These are phyloP conservation scores for Petrocephalus sullivani DNA, from an alignment of 2,797 vertebrate species.

Conservation along the genomic window DNA sequence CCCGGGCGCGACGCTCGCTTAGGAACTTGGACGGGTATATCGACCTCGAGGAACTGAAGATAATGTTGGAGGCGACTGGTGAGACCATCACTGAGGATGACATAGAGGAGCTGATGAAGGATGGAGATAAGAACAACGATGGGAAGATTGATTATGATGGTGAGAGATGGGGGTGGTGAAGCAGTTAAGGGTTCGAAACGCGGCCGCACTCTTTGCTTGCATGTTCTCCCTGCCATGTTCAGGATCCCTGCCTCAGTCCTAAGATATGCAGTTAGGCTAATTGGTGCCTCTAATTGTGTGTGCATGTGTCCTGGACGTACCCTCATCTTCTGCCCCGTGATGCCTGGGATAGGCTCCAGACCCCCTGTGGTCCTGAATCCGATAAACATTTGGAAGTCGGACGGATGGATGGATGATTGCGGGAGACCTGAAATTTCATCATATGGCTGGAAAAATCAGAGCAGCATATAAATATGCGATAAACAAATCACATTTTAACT, in stretches of 20 bases:
- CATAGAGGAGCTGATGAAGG: slow-evolving; percentile 73
- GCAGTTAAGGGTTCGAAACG: background rate
- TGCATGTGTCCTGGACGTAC: background rate
- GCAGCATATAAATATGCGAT: background rate
- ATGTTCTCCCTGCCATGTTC: background rate
- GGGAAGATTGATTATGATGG: slow-evolving; percentile 74
- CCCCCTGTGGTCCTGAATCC: background rate
- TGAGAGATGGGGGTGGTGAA: slow-evolving; percentile 30
- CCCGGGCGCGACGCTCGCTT: background rate
- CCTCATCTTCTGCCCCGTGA: background rate
- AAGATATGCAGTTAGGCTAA: background rate
- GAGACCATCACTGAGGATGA: slow-evolving; percentile 72
- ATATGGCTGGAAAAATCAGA: background rate
- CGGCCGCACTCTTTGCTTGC: background rate
- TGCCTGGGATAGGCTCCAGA: background rate
- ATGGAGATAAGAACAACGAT: slow-evolving; percentile 74
- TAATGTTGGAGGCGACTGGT: slow-evolving; percentile 68
- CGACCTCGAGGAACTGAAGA: slow-evolving; percentile 68
- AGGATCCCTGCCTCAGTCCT: background rate
- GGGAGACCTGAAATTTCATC: background rate
- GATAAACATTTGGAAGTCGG: background rate
- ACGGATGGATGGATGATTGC: background rate
- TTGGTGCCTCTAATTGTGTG: background rate
- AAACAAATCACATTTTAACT: background rate
- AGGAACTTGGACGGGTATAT: slow-evolving; percentile 75